Percentiles rank a stretch among this genome's conserved stretches.
These are phyloP conservation scores for Glossosoma conforme DNA, from an alignment of 1,140 invertebrate species.

Conservation along the genomic window DNA sequence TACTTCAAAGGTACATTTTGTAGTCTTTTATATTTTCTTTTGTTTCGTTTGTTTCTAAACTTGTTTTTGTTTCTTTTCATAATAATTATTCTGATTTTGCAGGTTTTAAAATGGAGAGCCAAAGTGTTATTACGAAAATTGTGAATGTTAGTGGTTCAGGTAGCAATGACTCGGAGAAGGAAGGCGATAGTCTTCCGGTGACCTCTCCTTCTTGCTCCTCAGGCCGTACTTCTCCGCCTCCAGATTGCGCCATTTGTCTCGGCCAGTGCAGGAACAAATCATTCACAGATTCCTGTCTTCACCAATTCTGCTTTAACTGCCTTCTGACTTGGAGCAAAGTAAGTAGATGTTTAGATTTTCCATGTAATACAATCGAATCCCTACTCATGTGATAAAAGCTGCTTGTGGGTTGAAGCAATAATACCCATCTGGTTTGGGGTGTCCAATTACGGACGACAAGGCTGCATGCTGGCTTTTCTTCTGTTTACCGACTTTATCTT, in stretches of 20 bases:
- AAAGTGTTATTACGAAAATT: not conserved
- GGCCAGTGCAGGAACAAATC: conserved; percentile 81
- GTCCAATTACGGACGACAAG: too few species aligned
- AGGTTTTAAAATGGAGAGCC: not conserved
- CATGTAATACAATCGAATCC: not conserved
- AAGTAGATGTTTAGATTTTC: conserved; percentile 30
- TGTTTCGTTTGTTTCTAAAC: too few species aligned
- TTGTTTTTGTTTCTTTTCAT: too few species aligned
- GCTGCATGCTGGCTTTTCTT: too few species aligned
- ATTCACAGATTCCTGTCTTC: conserved; percentile 86
- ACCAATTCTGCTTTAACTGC: conserved; percentile 92
- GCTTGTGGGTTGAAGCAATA: too few species aligned
- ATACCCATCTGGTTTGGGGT: too few species aligned
- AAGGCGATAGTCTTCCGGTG: conserved; percentile 5
- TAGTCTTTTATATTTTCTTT: too few species aligned
- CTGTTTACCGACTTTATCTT: too few species aligned
- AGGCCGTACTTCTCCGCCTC: conserved; percentile 62
- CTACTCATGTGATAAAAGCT: too few species aligned
- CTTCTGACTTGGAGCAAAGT: conserved; percentile 91
- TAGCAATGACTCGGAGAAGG: not conserved
- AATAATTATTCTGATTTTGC: too few species aligned
- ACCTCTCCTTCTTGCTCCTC: conserved; percentile 25
- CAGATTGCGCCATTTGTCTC: conserved; percentile 88
- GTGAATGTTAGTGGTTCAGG: not conserved
- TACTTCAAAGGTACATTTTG: too few species aligned